A percentile compares a stretch with the other conserved stretches of the same genome.
phyloP scores from a whole-genome alignment of 2,797 vertebrate genomes.

The Acanthopagrus latus region DNA sequence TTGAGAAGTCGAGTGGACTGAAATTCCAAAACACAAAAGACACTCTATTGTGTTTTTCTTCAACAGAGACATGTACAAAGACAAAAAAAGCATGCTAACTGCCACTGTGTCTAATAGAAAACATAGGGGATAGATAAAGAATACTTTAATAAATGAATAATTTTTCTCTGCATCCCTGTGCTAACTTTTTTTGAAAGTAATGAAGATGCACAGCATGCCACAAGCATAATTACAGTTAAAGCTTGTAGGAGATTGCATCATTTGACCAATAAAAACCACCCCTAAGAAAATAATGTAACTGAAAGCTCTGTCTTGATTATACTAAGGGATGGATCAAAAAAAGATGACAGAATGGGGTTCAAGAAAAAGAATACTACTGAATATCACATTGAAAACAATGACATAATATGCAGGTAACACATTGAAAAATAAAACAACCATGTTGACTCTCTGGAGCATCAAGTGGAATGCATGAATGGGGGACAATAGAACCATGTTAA shows the following conservation, averaged over 20 bases:
- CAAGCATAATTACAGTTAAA: no score
- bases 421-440: slow-evolving; percentile 3
- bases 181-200: no score
- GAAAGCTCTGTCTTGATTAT: no score
- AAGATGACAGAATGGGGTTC: background rate
- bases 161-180: background rate
- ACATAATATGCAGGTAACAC: slow-evolving; percentile 9
- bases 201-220: no score
- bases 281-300: no score
- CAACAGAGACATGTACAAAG: background rate
- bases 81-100: background rate
- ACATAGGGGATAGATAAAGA: background rate
- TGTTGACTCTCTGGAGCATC: slow-evolving; percentile 21
- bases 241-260: no score
- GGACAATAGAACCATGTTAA: slow-evolving; percentile 46
- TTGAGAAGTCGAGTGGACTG: background rate
- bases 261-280: no score
- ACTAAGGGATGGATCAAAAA: background rate
- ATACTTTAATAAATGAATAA: no score
- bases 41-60: background rate
- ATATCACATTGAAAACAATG: slow-evolving; percentile 7
- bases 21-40: background rate
- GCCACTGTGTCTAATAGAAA: background rate
- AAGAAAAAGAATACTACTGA: background rate
- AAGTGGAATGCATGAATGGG: slow-evolving; percentile 53